A percentile compares a stretch with the other conserved stretches of the same genome.
phyloP scores from a whole-genome alignment of 2,888 invertebrate species.

The Sarcophaga variegata region DNA sequence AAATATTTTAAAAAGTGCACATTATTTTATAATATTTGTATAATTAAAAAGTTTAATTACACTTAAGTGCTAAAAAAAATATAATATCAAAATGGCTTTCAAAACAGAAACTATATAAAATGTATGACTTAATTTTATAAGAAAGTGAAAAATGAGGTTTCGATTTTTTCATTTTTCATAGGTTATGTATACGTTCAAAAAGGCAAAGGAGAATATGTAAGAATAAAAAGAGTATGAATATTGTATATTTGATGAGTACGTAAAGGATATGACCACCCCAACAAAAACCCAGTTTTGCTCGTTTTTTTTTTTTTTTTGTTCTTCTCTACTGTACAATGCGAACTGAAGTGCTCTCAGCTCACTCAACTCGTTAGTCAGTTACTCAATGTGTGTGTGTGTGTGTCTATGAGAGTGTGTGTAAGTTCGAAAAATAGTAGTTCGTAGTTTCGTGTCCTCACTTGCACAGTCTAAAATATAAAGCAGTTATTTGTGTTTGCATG shows the following conservation, averaged over 20 bases:
- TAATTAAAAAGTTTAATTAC: no score
- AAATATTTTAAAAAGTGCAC: not conserved
- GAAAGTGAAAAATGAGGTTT: slow-evolving; percentile 70
- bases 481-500: slow-evolving; percentile 3
- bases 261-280: slow-evolving; percentile 52
- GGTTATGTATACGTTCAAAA: slow-evolving; percentile 71
- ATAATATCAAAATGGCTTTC: no score
- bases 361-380: slow-evolving; percentile 37
- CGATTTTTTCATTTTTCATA: slow-evolving; percentile 72
- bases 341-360: slow-evolving; percentile 34
- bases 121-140: slow-evolving; percentile 31
- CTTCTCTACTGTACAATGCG: not conserved
- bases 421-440: not conserved
- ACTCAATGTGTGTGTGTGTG: not conserved
- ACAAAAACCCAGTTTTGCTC: slow-evolving; percentile 26
- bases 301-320: slow-evolving; percentile 8
- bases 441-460: slow-evolving; percentile 32
- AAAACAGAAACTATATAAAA: slow-evolving; percentile 7
- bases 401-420: slow-evolving; percentile 22
- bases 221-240: slow-evolving; percentile 55
- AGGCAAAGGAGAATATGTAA: slow-evolving; percentile 20
- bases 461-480: slow-evolving; percentile 7
- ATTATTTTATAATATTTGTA: not conserved
- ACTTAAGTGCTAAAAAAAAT: no score
- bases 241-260: slow-evolving; percentile 5